phyloP scores from a whole-genome alignment of 2,888 invertebrate species.

The Ormia ochracea region DNA sequence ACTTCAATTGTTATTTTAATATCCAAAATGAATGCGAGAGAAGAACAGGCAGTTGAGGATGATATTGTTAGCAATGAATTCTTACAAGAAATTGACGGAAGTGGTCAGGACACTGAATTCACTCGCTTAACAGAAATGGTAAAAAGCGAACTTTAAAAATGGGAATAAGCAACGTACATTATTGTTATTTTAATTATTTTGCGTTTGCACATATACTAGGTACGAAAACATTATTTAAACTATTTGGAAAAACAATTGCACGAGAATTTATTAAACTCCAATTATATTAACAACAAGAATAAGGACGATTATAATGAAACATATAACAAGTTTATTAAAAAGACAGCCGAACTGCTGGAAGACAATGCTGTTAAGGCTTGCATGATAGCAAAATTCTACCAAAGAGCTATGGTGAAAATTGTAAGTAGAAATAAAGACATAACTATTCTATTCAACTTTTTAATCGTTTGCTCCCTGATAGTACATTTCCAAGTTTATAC shows the following conservation, averaged over 20 bases:
- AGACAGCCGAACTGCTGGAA: slow-evolving; percentile 67
- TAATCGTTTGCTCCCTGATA: too few relatives aligned
- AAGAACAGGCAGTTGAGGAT: slow-evolving; percentile 6
- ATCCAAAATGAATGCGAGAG: slow-evolving; percentile 4
- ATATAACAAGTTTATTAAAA: slow-evolving; percentile 34
- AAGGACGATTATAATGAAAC: slow-evolving; percentile 34
- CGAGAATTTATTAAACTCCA: slow-evolving; percentile 68
- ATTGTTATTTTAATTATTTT: not conserved
- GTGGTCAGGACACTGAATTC: slow-evolving; percentile 38
- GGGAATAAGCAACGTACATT: too few relatives aligned
- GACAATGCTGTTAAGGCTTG: slow-evolving; percentile 70
- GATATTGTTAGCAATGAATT: slow-evolving; percentile 17
- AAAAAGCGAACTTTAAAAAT: not conserved
- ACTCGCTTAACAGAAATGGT: slow-evolving; percentile 64
- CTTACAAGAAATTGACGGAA: slow-evolving; percentile 21
- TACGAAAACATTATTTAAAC: slow-evolving; percentile 70
- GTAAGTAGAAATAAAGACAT: too few relatives aligned
- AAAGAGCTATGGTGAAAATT: slow-evolving; percentile 72
- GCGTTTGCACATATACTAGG: slow-evolving; percentile 63
- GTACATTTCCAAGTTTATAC: too few relatives aligned
- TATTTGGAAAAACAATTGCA: slow-evolving; percentile 71
- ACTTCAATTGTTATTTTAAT: not conserved
- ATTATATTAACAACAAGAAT: not conserved
- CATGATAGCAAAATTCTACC: slow-evolving; percentile 71
- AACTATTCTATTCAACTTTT: too few relatives aligned